Base-by-base conservation (phyloP, 2,797 vertebrate species). In the Synanceia verrucosa region DNA sequence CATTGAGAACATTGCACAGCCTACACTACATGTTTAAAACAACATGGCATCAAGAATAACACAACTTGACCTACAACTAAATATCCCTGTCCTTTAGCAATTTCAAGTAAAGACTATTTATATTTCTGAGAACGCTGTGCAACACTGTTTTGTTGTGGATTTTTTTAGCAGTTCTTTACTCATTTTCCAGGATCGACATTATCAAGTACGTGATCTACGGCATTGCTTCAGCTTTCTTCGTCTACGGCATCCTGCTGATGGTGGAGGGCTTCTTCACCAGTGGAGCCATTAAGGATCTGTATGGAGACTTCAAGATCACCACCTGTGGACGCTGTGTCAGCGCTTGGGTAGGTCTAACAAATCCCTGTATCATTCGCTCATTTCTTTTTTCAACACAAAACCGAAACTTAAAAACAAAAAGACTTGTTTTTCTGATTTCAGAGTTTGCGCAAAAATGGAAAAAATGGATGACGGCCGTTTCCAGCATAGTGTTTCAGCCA, bases 211-310 rank as follows among this genome's bases (percentile, higher is more conserved):
- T 99, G 90, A 98, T 99, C 94, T 99, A 99, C 0, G 98, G 98
- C 56, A 95, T 99, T 37, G 98, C 98, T 36, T 97, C 98, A 21
- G 97, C 97, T 12, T 99, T 99, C 95, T 99, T 99, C 65, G 97
- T 99, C 65, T 99, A 99, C 0, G 98, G 98, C 57, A 97, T 99
- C 88, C 94, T 99, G 90, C 94, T 99, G 92, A 99, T 99, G 98
- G 98, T 99, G 82, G 98, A 99, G 88, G 98, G 98, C 61, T 99
- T 99, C 93, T 99, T 99, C 91, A 99, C 98, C 78, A 99, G 97
- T 23, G 97, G 98, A 33, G 98, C 98, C 91, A 99, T 99, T 81
- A 98, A 97, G 84, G 98, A 99, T 82, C 96, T 99, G 78, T 99
- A 99, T 18, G 98, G 98, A 61, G 98, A 99, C 91, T 99, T 99